Conservation (phyloP, 2,888 invertebrate genomes). For the Disparrhopalites patrizii region DNA sequence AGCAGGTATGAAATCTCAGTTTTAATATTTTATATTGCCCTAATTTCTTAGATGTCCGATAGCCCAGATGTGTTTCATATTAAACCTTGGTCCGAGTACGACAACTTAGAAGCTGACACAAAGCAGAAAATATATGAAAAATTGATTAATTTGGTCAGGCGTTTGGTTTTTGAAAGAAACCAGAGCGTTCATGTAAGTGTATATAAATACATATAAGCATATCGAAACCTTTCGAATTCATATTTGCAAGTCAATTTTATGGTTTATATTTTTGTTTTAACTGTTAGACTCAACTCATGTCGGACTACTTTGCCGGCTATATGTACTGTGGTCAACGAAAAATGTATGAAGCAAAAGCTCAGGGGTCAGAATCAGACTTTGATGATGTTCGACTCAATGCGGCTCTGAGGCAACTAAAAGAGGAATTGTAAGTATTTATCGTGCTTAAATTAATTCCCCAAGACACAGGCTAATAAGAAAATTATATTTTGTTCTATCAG, state of each 20-base stretch:
- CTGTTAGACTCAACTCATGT: slow-evolving; percentile 36
- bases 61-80: slow-evolving; percentile 46
- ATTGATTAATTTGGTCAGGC: slow-evolving; percentile 38
- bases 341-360: slow-evolving; percentile 37
- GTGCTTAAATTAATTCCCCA: background rate
- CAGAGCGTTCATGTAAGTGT: slow-evolving; percentile 40
- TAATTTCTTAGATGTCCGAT: slow-evolving; percentile 36
- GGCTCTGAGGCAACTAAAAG: slow-evolving; percentile 41
- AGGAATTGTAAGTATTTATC: slow-evolving; percentile 41
- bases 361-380: slow-evolving; percentile 37
- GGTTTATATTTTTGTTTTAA: background rate
- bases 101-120: slow-evolving; percentile 32
- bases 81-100: slow-evolving; percentile 43
- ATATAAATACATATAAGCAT: background rate
- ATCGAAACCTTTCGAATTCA: background rate
- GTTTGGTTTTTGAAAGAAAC: slow-evolving; percentile 44
- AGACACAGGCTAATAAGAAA: background rate
- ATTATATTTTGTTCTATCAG: too few species aligned
- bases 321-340: slow-evolving; percentile 46
- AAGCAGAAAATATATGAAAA: slow-evolving; percentile 46
- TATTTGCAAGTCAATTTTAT: background rate
- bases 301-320: slow-evolving; percentile 45
- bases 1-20: background rate
- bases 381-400: slow-evolving; percentile 42
- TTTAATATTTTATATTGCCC: background rate